Base-by-base conservation (phyloP, 2,113 vertebrate genomes). In the Nothocercus nigrocapillus region DNA sequence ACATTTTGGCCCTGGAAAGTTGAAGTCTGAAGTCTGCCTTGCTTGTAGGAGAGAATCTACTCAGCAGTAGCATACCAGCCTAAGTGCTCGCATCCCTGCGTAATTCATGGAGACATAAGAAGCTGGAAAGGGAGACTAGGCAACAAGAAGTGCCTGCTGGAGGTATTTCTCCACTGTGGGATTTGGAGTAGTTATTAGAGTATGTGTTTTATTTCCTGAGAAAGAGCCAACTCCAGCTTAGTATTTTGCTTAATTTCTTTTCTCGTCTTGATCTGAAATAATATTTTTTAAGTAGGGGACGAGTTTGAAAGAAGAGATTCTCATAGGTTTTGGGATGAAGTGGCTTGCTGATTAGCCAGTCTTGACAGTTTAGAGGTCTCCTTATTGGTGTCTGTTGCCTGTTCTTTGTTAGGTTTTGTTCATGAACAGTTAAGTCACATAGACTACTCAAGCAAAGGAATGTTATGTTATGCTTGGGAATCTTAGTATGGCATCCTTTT, bases 361-460 rank as follows among this genome's bases (percentile, higher is more conserved):
- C 16, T 34, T 34, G 42, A 47, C 16, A 13, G 61, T 1, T 17
- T 21, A 14, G 68, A 42, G 45, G 54, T 51, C 21, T 58, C 4
- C 4, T 47, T 40, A 0, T 0, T 7, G 19, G 36, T 45, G 70
- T 24, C 69, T 25, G 30, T 61, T 8, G 4, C 0, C 2, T 0
- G 17, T 40, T 45, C 20, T 5, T 5, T 25, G 15, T 44, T 44
- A 44, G 44, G 44, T 44, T 44, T 44, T 44, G 14, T 16, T 44
- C 2, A 3, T 19, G 12, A 40, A 34, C 77, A 47, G 32, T 25
- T 28, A 1, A 32, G 6, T 44, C 49, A 15, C 32, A 0, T 1
- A 11, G n/a, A 1, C 11, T 3, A 0, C 4, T 5, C 2, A 1
- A 24, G n/a, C n/a, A 36, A 62, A 32, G 21, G 61, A 62, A 62